Percentiles rank a stretch among this genome's conserved stretches.
These are phyloP conservation scores for Coccyzus lansbergi DNA, from an alignment of 2,797 vertebrate genomes.

Conservation along the genomic window DNA sequence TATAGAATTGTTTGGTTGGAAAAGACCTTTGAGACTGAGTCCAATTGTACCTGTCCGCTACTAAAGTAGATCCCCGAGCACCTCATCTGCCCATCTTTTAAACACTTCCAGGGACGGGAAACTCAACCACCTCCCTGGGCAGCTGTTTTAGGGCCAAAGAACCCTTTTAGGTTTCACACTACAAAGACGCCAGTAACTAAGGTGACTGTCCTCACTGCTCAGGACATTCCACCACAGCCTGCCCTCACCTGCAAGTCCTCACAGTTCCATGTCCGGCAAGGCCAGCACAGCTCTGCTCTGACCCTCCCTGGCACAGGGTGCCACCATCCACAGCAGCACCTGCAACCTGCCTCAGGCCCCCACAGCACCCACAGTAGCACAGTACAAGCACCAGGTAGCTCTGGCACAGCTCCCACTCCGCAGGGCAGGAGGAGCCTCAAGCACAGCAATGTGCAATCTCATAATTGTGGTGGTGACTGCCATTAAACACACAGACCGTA, in stretches of 20 bases:
- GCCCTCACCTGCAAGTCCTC: background rate
- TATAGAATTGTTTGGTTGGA: too few species aligned
- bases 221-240: background rate
- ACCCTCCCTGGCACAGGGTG: background rate
- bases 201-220: background rate
- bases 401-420: background rate
- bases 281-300: fast-evolving
- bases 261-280: background rate
- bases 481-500: background rate
- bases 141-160: too few species aligned
- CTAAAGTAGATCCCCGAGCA: too few species aligned
- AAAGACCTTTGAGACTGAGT: too few species aligned
- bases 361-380: background rate
- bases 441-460: background rate
- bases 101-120: too few species aligned
- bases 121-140: too few species aligned
- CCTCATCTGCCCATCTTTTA: too few species aligned
- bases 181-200: background rate
- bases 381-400: background rate
- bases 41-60: too few species aligned
- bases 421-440: background rate
- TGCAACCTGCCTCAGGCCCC: background rate
- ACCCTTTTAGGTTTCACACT: too few species aligned
- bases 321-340: background rate
- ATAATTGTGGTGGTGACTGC: background rate